Conservation (phyloP, 2,113 vertebrate species). For the Microcebus tavaratra region DNA sequence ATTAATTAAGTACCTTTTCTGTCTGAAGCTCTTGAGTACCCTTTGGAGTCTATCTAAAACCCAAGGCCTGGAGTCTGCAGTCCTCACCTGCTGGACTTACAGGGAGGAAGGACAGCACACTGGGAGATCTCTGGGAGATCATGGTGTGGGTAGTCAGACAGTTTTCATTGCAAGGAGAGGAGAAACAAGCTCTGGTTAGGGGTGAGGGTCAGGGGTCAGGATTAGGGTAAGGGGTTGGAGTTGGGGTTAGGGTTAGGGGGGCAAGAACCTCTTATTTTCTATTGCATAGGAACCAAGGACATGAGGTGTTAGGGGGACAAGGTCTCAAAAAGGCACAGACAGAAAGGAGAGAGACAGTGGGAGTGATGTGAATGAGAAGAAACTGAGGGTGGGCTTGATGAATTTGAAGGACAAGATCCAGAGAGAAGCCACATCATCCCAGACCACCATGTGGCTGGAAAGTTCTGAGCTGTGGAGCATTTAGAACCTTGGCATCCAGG, state of each 20-base stretch:
- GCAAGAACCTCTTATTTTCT: neutral
- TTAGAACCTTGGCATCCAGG: neutral
- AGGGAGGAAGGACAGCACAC: neutral
- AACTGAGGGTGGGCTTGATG: neutral
- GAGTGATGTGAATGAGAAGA: neutral
- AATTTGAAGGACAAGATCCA: neutral
- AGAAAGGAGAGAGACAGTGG: neutral
- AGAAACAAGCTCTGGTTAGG: neutral
- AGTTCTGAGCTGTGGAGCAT: neutral
- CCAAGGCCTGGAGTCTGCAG: neutral
- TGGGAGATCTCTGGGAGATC: neutral
- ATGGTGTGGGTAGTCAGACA: neutral
- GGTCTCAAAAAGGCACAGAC: neutral
- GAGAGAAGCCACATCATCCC: neutral
- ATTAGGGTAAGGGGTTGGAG: too few species aligned
- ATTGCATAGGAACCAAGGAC: neutral
- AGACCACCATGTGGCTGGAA: accelerated
- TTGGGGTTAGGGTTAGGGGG: neutral
- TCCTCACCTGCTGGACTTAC: neutral
- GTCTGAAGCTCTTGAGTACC: neutral
- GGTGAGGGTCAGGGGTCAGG: too few species aligned
- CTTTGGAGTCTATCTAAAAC: neutral
- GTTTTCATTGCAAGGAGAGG: neutral
- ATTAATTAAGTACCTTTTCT: neutral
- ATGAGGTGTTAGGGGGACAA: neutral